Conservation (phyloP, 2,888 invertebrate species). For the Boloria selene region DNA sequence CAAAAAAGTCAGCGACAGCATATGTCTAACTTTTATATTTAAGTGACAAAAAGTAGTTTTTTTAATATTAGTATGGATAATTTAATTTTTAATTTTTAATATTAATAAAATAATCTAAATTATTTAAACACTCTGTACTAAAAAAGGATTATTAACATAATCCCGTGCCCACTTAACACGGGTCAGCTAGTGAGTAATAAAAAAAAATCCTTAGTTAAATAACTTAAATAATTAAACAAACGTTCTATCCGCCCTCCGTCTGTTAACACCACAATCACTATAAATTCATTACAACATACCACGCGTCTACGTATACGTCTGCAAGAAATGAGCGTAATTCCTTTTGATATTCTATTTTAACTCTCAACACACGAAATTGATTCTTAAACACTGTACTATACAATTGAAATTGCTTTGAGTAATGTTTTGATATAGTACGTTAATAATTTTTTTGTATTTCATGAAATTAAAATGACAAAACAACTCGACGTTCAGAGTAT, state of each 20-base stretch:
- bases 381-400: neutral
- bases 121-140: too few species aligned
- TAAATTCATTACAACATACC: slow-evolving; percentile 26
- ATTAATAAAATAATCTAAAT: too few species aligned
- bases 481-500: neutral
- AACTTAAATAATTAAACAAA: neutral
- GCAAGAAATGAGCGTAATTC: slow-evolving; percentile 24
- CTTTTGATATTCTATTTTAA: slow-evolving; percentile 13
- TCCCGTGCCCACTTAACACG: too few species aligned
- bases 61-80: too few species aligned
- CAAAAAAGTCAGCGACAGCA: too few species aligned
- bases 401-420: neutral
- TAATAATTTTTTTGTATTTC: slow-evolving; percentile 2
- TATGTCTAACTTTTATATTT: too few species aligned
- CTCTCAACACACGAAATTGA: neutral
- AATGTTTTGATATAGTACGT: slow-evolving; percentile 2
- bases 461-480: slow-evolving; percentile 20
- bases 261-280: slow-evolving; percentile 16
- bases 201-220: neutral
- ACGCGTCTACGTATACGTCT: slow-evolving; percentile 22
- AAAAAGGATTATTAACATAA: too few species aligned
- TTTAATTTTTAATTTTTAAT: too few species aligned
- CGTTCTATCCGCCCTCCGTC: slow-evolving; percentile 5
- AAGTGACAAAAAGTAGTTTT: too few species aligned
- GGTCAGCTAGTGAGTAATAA: too few species aligned